Base-by-base conservation (phyloP, 2,797 vertebrate genomes). In the Scleropages formosus region DNA sequence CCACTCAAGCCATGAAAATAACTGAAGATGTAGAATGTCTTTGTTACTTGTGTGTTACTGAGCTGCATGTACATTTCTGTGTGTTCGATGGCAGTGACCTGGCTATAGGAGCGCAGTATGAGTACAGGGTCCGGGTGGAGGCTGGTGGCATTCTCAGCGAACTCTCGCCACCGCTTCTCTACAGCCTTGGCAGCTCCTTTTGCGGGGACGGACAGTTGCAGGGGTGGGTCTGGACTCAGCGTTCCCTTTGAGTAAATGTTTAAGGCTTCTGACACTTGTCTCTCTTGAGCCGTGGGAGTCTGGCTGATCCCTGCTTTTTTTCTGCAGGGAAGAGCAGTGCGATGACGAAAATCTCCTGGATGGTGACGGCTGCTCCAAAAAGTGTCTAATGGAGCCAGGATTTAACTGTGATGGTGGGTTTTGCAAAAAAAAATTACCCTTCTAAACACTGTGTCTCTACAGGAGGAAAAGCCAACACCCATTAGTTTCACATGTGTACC, bases 311-410 rank as follows among this genome's bases (percentile, higher is more conserved):
- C 75, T 2, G 76, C 44, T 3, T 82, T 59, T 22, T 51, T 27
- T 78, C 56, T 65, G 31, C 46, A 98, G 96, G 88, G 89, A 84
- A 51, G 96, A 99, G 67, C 92, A 95, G 80, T 99, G 97, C 27
- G 97, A 99, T 68, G 97, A 98, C 73, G 90, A 90, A 12, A 93
- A 95, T 80, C 88, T 97, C 78, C 60, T 97, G 85, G 95, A 94
- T n/a, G 93, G 93, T 49, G 96, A 99, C 6, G 97, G 97, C 73
- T 99, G 97, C 81, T 95, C 96, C 13, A 94, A 93, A 87, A 93
- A 89, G 10, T 99, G 97, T 80, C 80, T 77, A 47, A 91, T 91
- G 74, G 97, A 98, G 79, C 78, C 84, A 76, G 91, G 92, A 78
- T 98, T 97, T 84, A 93, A 92, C 75, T 99, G 97, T 80, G 80